phyloP scores from a whole-genome alignment of 2,113 vertebrate species.

The Thamnaconus septentrionalis region DNA sequence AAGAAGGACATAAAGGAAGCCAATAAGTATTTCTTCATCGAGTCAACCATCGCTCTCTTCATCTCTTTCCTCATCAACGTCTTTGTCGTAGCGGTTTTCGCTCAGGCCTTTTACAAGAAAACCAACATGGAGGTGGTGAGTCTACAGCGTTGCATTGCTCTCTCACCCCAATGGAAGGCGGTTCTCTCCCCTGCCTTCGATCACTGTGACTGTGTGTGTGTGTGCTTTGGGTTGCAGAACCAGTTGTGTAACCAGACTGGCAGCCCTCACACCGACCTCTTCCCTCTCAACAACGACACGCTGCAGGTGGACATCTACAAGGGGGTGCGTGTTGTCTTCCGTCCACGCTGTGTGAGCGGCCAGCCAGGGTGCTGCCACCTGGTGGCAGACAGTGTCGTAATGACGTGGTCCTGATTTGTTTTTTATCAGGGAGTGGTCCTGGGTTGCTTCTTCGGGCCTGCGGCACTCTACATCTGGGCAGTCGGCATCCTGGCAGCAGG shows the following conservation, averaged over 20 bases:
- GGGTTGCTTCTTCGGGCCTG: slow-evolving; percentile 93
- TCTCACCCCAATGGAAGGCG: not conserved
- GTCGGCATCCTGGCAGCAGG: slow-evolving; percentile 94
- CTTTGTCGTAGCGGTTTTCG: slow-evolving; percentile 94
- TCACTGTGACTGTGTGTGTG: not conserved
- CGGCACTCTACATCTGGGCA: slow-evolving; percentile 94
- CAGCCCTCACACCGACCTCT: slow-evolving; percentile 77
- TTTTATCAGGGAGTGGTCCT: slow-evolving; percentile 84
- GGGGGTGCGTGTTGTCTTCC: slow-evolving; percentile 78
- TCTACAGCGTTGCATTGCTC: not conserved
- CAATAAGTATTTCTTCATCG: slow-evolving; percentile 95
- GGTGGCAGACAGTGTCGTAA: too few relatives aligned
- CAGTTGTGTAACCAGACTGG: slow-evolving; percentile 71
- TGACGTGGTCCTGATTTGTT: too few relatives aligned
- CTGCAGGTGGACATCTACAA: slow-evolving; percentile 96
- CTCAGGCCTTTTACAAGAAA: slow-evolving; percentile 85
- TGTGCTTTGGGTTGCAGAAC: slow-evolving; percentile 48
- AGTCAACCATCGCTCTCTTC: slow-evolving; percentile 90
- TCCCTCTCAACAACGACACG: slow-evolving; percentile 80
- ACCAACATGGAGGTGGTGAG: slow-evolving; percentile 87
- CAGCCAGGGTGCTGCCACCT: too few relatives aligned
- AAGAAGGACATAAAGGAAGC: slow-evolving; percentile 88
- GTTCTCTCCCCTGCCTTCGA: not conserved
- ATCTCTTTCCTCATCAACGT: slow-evolving; percentile 97
- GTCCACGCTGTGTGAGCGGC: too few relatives aligned